Percentiles rank a stretch among this genome's conserved stretches.
Conservation (phyloP, 2,797 vertebrate species). For the Ispidina lecontei region DNA sequence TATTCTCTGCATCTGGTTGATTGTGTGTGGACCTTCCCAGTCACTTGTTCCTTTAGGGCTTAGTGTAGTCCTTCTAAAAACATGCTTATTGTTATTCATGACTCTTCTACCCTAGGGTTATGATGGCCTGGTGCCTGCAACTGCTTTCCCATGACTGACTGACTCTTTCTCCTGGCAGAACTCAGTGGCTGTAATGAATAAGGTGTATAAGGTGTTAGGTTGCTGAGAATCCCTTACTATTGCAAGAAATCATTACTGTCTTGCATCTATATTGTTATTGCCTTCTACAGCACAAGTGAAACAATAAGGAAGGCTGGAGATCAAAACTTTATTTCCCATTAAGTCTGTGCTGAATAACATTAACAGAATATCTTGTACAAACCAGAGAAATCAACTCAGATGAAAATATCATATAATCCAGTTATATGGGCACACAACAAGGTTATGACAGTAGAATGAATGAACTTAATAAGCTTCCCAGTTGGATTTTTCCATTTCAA, state of each 20-base stretch:
- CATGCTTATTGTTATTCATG: background rate
- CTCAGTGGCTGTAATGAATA: background rate
- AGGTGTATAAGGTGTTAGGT: background rate
- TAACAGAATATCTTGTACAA: background rate
- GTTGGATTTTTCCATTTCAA: background rate
- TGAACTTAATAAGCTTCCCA: background rate
- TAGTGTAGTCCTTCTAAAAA: background rate
- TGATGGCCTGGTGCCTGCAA: background rate
- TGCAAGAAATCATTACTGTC: background rate
- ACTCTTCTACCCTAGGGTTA: background rate
- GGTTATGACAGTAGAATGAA: background rate
- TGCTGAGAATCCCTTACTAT: background rate
- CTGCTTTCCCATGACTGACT: background rate
- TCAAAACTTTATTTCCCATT: background rate
- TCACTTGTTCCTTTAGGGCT: background rate
- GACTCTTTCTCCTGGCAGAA: background rate
- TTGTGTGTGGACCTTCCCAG: background rate
- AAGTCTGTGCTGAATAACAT: background rate
- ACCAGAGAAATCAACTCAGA: background rate
- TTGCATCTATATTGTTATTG: background rate
- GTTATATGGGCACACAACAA: background rate
- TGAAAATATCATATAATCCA: background rate
- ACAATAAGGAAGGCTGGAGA: background rate
- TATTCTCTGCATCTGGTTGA: background rate
- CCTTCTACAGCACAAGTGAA: background rate